Evolutionary conservation across 1,140 invertebrate genomes (phyloP), one percentile per base, ranked within the genome.

Genomic region (Diabrotica virgifera): DNA sequence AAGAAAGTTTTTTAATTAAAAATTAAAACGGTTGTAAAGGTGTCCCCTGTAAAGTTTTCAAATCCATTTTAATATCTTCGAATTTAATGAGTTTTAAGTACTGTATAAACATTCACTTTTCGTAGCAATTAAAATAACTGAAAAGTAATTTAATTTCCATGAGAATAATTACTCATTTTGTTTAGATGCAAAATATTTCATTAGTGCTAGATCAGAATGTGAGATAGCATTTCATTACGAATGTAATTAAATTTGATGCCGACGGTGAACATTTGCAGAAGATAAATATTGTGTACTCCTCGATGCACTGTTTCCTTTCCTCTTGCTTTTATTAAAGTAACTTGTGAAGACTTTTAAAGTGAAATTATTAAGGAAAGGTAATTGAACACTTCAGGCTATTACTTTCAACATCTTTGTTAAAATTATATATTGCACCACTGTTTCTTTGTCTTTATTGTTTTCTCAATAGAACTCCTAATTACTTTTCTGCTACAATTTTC

Each of bases 161-260:
- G 40, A n/a, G 40, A 8, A 46, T 46, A 46, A 46, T 46, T 10
- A 46, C 8, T 46, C 40, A 46, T 46, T 46, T 5, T 46, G 40
- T 46, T 46, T 46, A 46, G 40, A 46, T 46, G 40, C 40, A 46
- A 46, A 46, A 46, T 46, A 46, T 46, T 46, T 46, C 40, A 46
- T 46, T 46, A 46, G 8, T 46, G 8, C 40, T 46, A 46, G 8
- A 46, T 10, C n/a, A 46, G 40, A 46, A 46, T 46, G 40, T 46
- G 40, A 46, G 8, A 46, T 46, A 46, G 40, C n/a, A 46, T 46
- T 46, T 46, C 40, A 46, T 46, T 46, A 46, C 40, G 40, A 46
- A 46, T 10, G 40, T 46, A 46, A 46, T 46, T 46, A 46, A 46
- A 46, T 46, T 46, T 46, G 40, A 46, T 10, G 40, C 8, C 40